Conservation (phyloP, 2,113 vertebrate species). For the Pelecanus crispus region DNA sequence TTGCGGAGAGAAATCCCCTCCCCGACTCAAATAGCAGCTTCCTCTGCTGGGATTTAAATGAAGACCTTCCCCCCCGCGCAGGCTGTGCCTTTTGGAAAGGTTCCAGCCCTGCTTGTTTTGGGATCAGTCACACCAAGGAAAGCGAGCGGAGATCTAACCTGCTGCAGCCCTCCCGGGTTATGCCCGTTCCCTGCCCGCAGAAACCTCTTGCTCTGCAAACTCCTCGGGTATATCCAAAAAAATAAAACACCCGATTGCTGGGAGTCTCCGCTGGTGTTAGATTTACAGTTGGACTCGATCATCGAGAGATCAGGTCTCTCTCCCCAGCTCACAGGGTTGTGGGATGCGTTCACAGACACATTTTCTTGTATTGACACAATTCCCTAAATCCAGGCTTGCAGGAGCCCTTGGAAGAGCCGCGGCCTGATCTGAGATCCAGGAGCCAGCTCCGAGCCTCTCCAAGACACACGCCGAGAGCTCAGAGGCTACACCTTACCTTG, state of each 20-base stretch:
- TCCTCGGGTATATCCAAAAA: rapidly evolving
- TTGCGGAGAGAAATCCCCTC: background rate
- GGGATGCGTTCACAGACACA: background rate
- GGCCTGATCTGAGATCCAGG: background rate
- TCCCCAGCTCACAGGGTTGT: background rate
- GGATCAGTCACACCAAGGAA: background rate
- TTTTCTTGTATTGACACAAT: background rate
- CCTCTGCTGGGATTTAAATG: background rate
- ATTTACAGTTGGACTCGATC: background rate
- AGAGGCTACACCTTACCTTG: background rate
- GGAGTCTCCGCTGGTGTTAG: background rate
- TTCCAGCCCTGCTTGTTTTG: background rate
- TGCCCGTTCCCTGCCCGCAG: background rate
- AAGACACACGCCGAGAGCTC: rapidly evolving
- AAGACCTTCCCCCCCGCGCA: background rate
- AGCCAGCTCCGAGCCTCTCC: background rate
- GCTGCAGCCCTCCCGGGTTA: rapidly evolving
- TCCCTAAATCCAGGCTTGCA: background rate
- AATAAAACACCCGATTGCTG: rapidly evolving
- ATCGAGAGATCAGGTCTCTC: background rate
- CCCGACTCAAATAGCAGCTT: background rate
- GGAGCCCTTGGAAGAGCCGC: background rate
- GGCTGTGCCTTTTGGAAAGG: background rate
- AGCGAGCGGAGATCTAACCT: rapidly evolving
- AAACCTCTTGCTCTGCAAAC: background rate